These are phyloP conservation scores for Xenopus laevis DNA, from an alignment of 2,113 vertebrate species.

Conservation along the genomic window DNA sequence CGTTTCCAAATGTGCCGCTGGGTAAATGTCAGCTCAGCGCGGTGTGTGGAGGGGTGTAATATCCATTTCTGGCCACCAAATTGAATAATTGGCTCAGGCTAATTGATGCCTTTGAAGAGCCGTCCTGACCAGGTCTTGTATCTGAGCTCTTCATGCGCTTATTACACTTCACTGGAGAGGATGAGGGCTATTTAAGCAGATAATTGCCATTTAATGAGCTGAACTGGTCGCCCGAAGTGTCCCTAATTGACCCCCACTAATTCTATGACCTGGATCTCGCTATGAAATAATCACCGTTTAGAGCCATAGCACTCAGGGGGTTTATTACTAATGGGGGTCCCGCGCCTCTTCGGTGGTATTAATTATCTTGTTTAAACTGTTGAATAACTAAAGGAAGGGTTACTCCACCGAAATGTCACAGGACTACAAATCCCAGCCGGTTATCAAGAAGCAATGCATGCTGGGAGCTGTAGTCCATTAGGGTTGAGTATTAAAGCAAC, in stretches of 20 bases:
- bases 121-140: constrained; percentile 34
- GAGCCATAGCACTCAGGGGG: too few relatives aligned
- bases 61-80: constrained; percentile 5
- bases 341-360: too few relatives aligned
- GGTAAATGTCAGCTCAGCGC: too few relatives aligned
- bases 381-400: too few relatives aligned
- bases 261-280: neutral
- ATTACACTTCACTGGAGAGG: neutral
- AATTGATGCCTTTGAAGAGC: constrained; percentile 20
- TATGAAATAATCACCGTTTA: neutral
- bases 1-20: too few relatives aligned
- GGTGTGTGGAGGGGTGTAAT: neutral
- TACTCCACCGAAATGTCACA: too few relatives aligned
- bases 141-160: constrained; percentile 8
- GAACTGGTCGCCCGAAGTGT: neutral
- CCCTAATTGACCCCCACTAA: neutral
- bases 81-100: constrained; percentile 12
- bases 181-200: constrained; percentile 8
- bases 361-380: too few relatives aligned
- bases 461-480: too few relatives aligned
- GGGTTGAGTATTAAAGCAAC: too few relatives aligned
- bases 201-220: constrained; percentile 27
- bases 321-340: neutral
- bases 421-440: too few relatives aligned
- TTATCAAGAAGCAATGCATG: too few relatives aligned